Base-by-base conservation (phyloP, 2,113 vertebrate genomes). In the Lagenorhynchus albirostris region DNA sequence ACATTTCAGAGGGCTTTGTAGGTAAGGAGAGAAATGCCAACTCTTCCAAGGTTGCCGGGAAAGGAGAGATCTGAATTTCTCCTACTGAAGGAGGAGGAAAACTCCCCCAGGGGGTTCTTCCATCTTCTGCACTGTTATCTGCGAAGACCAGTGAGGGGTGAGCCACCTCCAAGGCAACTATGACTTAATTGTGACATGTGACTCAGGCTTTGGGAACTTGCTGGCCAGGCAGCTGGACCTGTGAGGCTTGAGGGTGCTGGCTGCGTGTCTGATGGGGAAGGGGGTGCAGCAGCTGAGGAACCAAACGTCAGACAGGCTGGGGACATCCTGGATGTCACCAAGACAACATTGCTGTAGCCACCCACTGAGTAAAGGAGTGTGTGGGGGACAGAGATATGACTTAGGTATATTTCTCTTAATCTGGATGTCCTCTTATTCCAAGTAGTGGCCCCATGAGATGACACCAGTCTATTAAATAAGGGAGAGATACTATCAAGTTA, bases 151-250 rank as follows among this genome's bases (percentile, higher is more conserved):
- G 50, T 50, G 38, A 76, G 47, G 47, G 17, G 47, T 98, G 60
- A 60, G 83, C 15, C 76, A 96, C 91, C 95, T 98, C 4, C 26
- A 11, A 10, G 97, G 98, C 58, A 98, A 98, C 93, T 97, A 98
- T 6, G 99, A 99, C 94, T 79, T 99, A 67, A 98, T 99, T 98
- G 99, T 98, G 0, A 99, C 99, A 60, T 99, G 99, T 1, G 99
- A 99, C 96, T 99, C 98, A 23, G 99, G 99, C 79, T 99, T 99
- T 21, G 98, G 99, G 25, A 98, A 98, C 23, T 96, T 98, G 58
- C 96, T 99, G 98, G 99, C 99, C 2, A 97, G 97, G 70, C 98
- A 98, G 96, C 98, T 99, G 91, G 99, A 99, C 12, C 36, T 33
- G 0, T 96, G 84, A 70, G 99, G 99, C 5, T 97, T 99, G 85